phyloP scores from a whole-genome alignment of 2,113 vertebrate genomes.

The Cettia cetti region DNA sequence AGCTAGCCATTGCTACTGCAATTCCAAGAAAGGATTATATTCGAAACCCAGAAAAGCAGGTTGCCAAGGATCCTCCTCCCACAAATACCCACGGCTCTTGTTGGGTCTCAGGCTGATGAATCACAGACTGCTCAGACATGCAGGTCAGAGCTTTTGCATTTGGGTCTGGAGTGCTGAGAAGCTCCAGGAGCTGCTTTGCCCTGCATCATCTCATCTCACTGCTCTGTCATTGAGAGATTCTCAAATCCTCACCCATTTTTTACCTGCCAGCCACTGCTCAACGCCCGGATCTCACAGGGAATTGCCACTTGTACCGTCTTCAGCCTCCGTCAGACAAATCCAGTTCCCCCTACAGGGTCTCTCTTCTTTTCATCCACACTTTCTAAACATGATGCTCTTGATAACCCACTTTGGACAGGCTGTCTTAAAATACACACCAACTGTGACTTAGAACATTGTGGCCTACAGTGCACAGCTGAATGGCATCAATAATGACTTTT shows the following conservation, averaged over 20 bases:
- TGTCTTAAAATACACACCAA: not conserved
- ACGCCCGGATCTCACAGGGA: accelerated
- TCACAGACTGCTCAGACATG: not conserved
- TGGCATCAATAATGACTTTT: not conserved
- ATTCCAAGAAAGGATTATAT: not conserved
- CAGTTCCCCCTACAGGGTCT: not conserved
- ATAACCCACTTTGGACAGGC: not conserved
- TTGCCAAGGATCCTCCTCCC: not conserved
- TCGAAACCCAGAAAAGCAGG: not conserved
- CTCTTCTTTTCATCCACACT: not conserved
- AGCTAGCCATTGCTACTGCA: not conserved
- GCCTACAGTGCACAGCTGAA: not conserved
- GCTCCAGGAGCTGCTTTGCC: not conserved
- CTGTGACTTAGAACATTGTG: not conserved
- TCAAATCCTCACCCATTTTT: not conserved
- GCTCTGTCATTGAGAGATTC: not conserved
- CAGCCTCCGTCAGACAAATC: not conserved
- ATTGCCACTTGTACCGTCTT: not conserved
- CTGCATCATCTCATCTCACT: not conserved
- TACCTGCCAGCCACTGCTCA: not conserved
- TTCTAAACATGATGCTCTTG: not conserved
- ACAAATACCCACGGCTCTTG: not conserved
- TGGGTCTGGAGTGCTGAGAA: not conserved
- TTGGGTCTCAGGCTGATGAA: not conserved
- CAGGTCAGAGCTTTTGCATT: not conserved